Conservation (phyloP, 2,888 invertebrate species). For the Barypeithes pellucidus region DNA sequence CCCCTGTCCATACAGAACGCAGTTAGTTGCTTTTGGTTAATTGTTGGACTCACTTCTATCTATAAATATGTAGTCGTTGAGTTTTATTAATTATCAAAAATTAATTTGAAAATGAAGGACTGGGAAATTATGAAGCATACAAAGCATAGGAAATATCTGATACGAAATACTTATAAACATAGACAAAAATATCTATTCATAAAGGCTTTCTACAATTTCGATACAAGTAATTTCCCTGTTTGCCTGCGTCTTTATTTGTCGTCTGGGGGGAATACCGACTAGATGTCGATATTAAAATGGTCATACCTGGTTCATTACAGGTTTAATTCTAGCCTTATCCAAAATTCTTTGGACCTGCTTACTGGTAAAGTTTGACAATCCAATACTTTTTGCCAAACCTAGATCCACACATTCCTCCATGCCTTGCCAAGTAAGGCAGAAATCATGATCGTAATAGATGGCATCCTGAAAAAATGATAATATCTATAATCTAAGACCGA, state of each 20-base stretch:
- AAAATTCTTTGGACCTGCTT: slow-evolving; percentile 79
- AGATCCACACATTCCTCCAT: slow-evolving; percentile 79
- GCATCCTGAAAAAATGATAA: slow-evolving; percentile 39
- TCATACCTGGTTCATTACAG: slow-evolving; percentile 64
- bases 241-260: too few relatives aligned
- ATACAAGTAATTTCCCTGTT: too few relatives aligned
- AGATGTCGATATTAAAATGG: too few relatives aligned
- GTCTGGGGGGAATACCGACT: too few relatives aligned
- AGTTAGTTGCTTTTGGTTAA: slow-evolving; percentile 80
- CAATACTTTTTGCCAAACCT: slow-evolving; percentile 80
- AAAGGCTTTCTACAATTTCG: too few relatives aligned
- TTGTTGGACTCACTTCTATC: slow-evolving; percentile 79
- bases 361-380: slow-evolving; percentile 84
- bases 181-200: too few relatives aligned
- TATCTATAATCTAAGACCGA: too few relatives aligned
- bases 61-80: slow-evolving; percentile 69
- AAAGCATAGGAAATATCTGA: too few relatives aligned
- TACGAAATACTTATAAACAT: too few relatives aligned
- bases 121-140: too few relatives aligned
- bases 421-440: slow-evolving; percentile 78
- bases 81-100: too few relatives aligned
- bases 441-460: slow-evolving; percentile 70
- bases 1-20: slow-evolving; percentile 77
- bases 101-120: too few relatives aligned
- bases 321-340: slow-evolving; percentile 74